Conservation (phyloP, 2,797 vertebrate species). For the Liparis tanakae region DNA sequence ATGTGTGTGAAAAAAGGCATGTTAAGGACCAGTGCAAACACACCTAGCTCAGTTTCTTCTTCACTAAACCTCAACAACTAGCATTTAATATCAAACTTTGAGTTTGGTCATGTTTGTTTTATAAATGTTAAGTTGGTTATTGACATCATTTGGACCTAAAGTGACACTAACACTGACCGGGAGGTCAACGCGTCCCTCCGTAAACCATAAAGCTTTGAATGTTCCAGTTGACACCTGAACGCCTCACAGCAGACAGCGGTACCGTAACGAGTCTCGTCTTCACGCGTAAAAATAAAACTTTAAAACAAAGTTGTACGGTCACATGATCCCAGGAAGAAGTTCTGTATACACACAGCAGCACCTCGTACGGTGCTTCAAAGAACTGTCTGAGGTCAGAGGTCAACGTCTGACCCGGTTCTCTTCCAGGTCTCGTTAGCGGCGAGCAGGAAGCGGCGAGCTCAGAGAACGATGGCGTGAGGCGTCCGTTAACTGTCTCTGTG, state of each 20-base stretch:
- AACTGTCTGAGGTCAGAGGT: slow-evolving; percentile 23
- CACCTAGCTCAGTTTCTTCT: slow-evolving; percentile 13
- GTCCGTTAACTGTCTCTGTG: slow-evolving; percentile 71
- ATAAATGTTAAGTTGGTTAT: neutral
- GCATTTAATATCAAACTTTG: neutral
- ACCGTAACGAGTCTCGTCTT: slow-evolving; percentile 8
- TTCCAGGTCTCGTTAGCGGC: slow-evolving; percentile 29
- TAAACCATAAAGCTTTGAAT: slow-evolving; percentile 25
- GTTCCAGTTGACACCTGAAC: slow-evolving; percentile 6
- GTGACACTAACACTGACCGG: neutral
- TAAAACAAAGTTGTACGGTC: slow-evolving; percentile 48
- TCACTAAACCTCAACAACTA: slow-evolving; percentile 25
- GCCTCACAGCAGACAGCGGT: no score
- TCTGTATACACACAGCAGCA: slow-evolving; percentile 49
- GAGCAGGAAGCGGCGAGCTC: slow-evolving; percentile 50
- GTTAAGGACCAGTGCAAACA: slow-evolving; percentile 32
- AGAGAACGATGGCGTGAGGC: neutral
- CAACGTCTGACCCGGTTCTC: slow-evolving; percentile 11
- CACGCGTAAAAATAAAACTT: slow-evolving; percentile 18
- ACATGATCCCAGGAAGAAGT: slow-evolving; percentile 55
- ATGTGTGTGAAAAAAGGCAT: slow-evolving; percentile 22
- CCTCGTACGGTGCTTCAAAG: slow-evolving; percentile 34
- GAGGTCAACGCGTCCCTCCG: neutral
- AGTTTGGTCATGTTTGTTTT: neutral
- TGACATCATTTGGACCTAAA: slow-evolving; percentile 40